Conservation (phyloP, 2,888 invertebrate species). For the Drosophila nigritarsus region DNA sequence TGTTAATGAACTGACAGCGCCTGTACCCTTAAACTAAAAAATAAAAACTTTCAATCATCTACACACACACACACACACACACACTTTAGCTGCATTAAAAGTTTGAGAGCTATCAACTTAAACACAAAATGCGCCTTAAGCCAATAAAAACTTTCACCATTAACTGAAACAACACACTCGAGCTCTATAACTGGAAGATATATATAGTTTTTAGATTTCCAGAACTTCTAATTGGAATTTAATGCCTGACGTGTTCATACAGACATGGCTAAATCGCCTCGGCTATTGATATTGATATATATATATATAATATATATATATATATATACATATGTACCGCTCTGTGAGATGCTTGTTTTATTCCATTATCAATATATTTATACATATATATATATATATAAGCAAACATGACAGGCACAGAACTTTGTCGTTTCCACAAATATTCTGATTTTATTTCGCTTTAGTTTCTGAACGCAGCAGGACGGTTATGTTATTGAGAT, state of each 20-base stretch:
- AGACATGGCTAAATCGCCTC: background rate
- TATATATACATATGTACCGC: background rate
- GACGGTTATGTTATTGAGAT: too few species aligned
- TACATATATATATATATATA: too few species aligned
- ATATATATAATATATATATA: too few species aligned
- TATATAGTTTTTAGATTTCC: background rate
- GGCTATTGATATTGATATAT: background rate
- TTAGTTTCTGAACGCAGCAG: background rate
- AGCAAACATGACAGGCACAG: background rate
- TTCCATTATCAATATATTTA: background rate
- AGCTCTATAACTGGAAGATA: background rate
- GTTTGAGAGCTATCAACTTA: slow-evolving; percentile 66
- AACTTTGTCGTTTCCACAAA: background rate
- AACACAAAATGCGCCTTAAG: slow-evolving; percentile 60
- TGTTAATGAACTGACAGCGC: slow-evolving; percentile 14
- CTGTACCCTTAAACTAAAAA: background rate
- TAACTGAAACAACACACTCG: too few species aligned
- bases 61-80: background rate
- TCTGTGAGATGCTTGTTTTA: background rate
- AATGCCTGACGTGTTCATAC: background rate
- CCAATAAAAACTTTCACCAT: slow-evolving; percentile 65
- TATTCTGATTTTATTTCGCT: background rate
- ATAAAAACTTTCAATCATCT: background rate
- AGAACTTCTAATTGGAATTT: background rate
- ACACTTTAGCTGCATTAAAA: slow-evolving; percentile 40